phyloP scores from a whole-genome alignment of 2,888 invertebrate genomes.

The Nycteola revayana region DNA sequence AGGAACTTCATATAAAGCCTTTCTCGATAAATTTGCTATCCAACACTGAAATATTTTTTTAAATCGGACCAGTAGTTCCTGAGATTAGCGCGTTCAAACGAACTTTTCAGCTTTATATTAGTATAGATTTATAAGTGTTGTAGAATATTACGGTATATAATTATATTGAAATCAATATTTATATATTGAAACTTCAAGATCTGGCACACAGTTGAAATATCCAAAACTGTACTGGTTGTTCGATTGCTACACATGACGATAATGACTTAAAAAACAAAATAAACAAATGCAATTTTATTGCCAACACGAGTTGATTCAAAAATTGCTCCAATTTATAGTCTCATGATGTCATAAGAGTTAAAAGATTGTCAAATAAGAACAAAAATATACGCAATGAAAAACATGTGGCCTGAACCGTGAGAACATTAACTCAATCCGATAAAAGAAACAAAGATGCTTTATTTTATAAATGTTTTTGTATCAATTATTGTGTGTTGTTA shows the following conservation, averaged over 20 bases:
- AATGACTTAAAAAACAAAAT: constrained; percentile 49
- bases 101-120: too few relatives aligned
- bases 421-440: constrained; percentile 64
- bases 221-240: too few relatives aligned
- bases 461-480: constrained; percentile 33
- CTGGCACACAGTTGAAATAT: too few relatives aligned
- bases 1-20: too few relatives aligned
- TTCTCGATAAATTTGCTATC: too few relatives aligned
- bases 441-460: constrained; percentile 53
- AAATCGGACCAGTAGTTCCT: too few relatives aligned
- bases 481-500: constrained; percentile 14
- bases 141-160: too few relatives aligned
- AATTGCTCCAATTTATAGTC: constrained; percentile 69
- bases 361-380: constrained; percentile 51
- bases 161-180: too few relatives aligned
- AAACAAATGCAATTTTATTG: constrained; percentile 70
- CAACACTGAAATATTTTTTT: too few relatives aligned
- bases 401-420: constrained; percentile 75
- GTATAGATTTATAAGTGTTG: too few relatives aligned
- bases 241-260: constrained; percentile 31
- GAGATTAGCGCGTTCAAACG: too few relatives aligned
- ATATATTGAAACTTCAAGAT: too few relatives aligned
- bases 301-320: constrained; percentile 66
- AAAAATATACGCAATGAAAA: constrained; percentile 70
- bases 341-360: constrained; percentile 54